A percentile compares a stretch with the other conserved stretches of the same genome.
These are phyloP conservation scores for Palaemon carinicauda DNA, from an alignment of 1,140 invertebrate genomes.

Conservation along the genomic window DNA sequence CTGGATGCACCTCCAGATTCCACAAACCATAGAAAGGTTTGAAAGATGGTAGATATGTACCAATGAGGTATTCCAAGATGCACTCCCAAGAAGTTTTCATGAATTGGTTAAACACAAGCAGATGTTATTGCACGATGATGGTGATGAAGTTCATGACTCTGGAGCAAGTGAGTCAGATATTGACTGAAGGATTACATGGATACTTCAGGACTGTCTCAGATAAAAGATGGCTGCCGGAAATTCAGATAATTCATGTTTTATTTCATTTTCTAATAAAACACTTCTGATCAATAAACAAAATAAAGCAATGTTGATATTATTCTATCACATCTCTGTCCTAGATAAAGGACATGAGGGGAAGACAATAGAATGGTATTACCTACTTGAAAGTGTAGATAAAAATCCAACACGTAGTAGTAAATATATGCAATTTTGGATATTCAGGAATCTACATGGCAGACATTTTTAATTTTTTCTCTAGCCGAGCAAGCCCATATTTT, in stretches of 20 bases:
- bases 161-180: neutral
- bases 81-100: neutral
- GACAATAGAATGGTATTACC: neutral
- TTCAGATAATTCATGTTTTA: neutral
- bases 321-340: neutral
- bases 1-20: too few relatives aligned
- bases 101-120: neutral
- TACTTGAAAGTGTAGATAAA: neutral
- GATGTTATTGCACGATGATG: neutral
- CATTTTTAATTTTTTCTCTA: neutral
- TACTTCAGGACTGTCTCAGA: too few relatives aligned
- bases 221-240: too few relatives aligned
- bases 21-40: too few relatives aligned
- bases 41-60: neutral
- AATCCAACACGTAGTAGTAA: neutral
- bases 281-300: neutral
- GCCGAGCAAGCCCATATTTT: neutral
- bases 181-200: neutral
- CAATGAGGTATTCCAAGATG: neutral
- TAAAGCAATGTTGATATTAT: neutral
- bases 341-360: neutral
- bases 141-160: neutral
- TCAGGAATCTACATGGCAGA: neutral
- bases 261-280: neutral
- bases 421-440: neutral